A percentile compares a stretch with the other conserved stretches of the same genome.
Conservation (phyloP, 2,888 invertebrate species). For the Teinopalpus imperialis region DNA sequence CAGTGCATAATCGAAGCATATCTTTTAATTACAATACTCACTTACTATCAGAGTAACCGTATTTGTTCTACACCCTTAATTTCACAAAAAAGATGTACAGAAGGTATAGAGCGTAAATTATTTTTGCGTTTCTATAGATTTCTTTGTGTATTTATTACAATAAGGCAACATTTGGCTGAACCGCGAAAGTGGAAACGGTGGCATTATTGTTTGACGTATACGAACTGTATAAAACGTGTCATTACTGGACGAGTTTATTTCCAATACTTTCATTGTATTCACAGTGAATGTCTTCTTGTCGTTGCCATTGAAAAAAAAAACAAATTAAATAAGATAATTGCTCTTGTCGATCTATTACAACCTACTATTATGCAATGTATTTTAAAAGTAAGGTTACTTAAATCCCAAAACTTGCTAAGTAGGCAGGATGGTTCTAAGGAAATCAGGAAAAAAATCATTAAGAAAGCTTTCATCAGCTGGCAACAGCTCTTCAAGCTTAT, state of each 20-base stretch:
- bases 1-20: too few species aligned
- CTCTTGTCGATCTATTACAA: slow-evolving; percentile 2
- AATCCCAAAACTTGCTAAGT: too few species aligned
- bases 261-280: slow-evolving; percentile 32
- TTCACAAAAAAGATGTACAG: too few species aligned
- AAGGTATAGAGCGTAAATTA: too few species aligned
- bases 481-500: too few species aligned
- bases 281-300: not conserved
- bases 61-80: too few species aligned
- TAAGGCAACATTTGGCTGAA: slow-evolving; percentile 61
- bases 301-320: slow-evolving; percentile 3
- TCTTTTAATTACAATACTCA: too few species aligned
- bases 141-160: slow-evolving; percentile 37
- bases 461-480: too few species aligned
- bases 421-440: too few species aligned
- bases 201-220: slow-evolving; percentile 60
- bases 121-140: slow-evolving; percentile 36
- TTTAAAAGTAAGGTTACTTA: not conserved
- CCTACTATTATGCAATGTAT: not conserved
- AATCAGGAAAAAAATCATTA: too few species aligned
- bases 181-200: slow-evolving; percentile 63
- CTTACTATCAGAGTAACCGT: too few species aligned
- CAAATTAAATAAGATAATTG: slow-evolving; percentile 14
- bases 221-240: slow-evolving; percentile 42
- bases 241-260: slow-evolving; percentile 55